Percentiles rank a stretch among this genome's conserved stretches.
phyloP scores from a whole-genome alignment of 1,140 invertebrate genomes.

The Camponotus vicinus region DNA sequence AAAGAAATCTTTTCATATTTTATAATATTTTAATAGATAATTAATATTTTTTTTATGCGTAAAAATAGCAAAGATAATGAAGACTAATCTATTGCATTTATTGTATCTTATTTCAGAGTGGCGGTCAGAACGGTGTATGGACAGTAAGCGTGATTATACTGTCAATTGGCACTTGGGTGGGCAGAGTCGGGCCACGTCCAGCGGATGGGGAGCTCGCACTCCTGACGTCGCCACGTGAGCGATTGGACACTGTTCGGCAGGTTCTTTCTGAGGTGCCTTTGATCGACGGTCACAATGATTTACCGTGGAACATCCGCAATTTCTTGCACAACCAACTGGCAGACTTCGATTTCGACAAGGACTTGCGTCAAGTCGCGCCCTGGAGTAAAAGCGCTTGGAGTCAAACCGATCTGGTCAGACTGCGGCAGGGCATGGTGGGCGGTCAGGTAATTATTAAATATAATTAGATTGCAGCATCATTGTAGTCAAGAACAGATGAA shows the following conservation, averaged over 20 bases:
- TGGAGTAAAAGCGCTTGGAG: conserved; percentile 93
- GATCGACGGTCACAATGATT: conserved; percentile 92
- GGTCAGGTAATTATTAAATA: conserved; percentile 88
- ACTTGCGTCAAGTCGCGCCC: conserved; percentile 89
- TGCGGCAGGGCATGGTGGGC: conserved; percentile 91
- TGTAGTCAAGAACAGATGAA: background rate
- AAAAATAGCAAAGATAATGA: background rate
- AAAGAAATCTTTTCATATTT: background rate
- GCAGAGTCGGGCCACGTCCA: conserved; percentile 78
- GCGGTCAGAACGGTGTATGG: conserved; percentile 77
- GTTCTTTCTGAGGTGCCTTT: conserved; percentile 87
- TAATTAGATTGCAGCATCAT: background rate
- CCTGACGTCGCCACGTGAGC: conserved; percentile 79
- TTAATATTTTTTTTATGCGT: background rate
- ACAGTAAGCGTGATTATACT: conserved; percentile 77
- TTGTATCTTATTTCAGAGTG: conserved; percentile 68
- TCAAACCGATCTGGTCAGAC: conserved; percentile 91
- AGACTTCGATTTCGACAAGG: conserved; percentile 90
- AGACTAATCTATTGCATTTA: conserved; percentile 1
- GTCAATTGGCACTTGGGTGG: conserved; percentile 79
- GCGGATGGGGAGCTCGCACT: conserved; percentile 79
- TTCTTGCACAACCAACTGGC: conserved; percentile 92
- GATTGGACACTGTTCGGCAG: conserved; percentile 86
- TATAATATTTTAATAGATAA: background rate
- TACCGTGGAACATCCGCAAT: conserved; percentile 94